These are phyloP conservation scores for Prunella fulvescens DNA, from an alignment of 2,113 vertebrate genomes.

Conservation along the genomic window DNA sequence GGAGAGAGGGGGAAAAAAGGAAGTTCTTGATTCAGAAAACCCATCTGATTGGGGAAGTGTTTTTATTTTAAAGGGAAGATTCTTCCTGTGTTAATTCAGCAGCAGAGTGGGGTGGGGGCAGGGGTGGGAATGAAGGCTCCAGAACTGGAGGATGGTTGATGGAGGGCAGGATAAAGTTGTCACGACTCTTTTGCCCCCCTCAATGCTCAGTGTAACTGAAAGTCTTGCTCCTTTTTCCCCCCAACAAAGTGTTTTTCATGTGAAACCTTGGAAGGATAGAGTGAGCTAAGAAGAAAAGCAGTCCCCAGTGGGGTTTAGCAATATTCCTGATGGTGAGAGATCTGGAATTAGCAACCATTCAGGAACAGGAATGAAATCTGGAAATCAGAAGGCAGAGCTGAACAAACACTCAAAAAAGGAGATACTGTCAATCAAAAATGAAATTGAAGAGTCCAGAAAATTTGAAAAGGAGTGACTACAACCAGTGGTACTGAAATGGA, in stretches of 20 bases:
- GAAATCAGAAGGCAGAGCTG: not conserved
- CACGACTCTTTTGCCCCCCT: not conserved
- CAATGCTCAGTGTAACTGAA: not conserved
- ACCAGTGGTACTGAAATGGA: not conserved
- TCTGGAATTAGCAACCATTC: not conserved
- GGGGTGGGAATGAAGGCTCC: not conserved
- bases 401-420: not conserved
- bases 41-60: not conserved
- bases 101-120: not conserved
- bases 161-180: not conserved
- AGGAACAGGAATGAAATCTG: not conserved
- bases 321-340: not conserved
- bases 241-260: not conserved
- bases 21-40: conserved; percentile 26
- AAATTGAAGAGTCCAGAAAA: not conserved
- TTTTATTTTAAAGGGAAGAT: not conserved
- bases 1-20: not conserved
- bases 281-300: not conserved
- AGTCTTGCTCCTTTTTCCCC: not conserved
- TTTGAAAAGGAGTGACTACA: not conserved
- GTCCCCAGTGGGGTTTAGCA: not conserved
- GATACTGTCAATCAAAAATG: not conserved
- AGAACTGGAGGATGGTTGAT: not conserved
- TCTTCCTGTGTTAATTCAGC: not conserved
- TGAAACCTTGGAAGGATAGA: not conserved